These are phyloP conservation scores for Okapia johnstoni DNA, from an alignment of 2,113 vertebrate genomes.

Conservation along the genomic window DNA sequence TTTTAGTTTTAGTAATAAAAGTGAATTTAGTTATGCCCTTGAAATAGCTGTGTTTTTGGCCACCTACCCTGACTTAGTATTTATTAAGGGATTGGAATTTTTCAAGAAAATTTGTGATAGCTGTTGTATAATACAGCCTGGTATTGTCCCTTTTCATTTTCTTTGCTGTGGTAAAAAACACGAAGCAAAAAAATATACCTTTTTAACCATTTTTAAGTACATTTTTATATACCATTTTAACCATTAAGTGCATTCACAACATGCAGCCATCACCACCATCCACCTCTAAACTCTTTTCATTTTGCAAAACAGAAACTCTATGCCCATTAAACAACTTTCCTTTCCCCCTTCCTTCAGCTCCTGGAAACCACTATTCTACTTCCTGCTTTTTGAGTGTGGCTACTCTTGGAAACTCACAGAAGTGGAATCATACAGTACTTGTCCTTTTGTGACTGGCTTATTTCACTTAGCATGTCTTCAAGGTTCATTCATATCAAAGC, in stretches of 20 bases:
- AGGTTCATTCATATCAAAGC: neutral
- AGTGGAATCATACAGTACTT: neutral
- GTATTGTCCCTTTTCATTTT: neutral
- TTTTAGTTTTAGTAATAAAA: neutral
- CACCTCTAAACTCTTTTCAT: neutral
- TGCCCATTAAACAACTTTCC: neutral
- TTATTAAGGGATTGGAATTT: neutral
- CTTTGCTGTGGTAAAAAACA: neutral
- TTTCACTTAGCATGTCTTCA: neutral
- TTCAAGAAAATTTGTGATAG: neutral
- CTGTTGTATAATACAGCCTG: neutral
- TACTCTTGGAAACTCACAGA: neutral
- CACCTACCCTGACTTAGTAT: neutral
- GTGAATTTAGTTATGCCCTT: neutral
- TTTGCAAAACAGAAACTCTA: neutral
- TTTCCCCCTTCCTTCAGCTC: neutral
- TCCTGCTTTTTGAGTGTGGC: neutral
- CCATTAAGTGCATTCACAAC: neutral
- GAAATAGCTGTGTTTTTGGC: neutral
- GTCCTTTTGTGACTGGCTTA: neutral
- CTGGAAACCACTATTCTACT: neutral
- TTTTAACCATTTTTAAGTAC: neutral
- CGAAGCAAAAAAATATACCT: neutral
- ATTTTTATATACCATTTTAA: neutral
- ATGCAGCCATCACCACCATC: neutral